Base-by-base conservation (phyloP, 2,797 vertebrate genomes). In the Protonibea diacanthus region DNA sequence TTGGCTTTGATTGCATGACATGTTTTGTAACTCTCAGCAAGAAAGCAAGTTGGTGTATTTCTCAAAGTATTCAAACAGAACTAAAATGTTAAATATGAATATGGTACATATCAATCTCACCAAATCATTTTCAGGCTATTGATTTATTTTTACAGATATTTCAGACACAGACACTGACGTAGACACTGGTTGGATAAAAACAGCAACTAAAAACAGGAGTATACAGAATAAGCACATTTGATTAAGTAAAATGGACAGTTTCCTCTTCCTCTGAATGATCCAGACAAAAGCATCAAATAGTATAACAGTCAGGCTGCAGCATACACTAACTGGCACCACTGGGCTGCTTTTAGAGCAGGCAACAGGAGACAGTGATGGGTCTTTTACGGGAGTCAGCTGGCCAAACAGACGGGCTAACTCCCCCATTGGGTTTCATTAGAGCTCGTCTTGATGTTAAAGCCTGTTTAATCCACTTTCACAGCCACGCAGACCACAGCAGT, bases 401-500 rank as follows among this genome's bases (percentile, higher is more conserved):
- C 88, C 84, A 93, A 93, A 93, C 92, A 94, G 92, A 93, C 86
- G 55, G 81, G 42, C 91, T 93, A 91, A 92, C 89, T 88, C 92
- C 91, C 86, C 89, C 84, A 84, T 86, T 92, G 91, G 90, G 90
- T 93, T 94, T 93, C 92, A 94, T 95, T 94, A 94, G 90, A 79
- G 90, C 89, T 85, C 57, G 40, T 93, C 92, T 93, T 93, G 91
- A 94, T 93, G 93, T 91, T 91, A 86, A 92, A 92, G 87, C 90
- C 84, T 65, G 62, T 92, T 89, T 94, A 94, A 95, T 95, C 91
- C 91, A 94, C 94, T 95, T 94, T 88, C 93, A 91, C 88, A 92
- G 88, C 87, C 90, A 78, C 25, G 81, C 83, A 88, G 91, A 86
- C 84, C 89, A 87, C 86, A 80, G 56, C 89, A 73, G 49, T 5